These are phyloP conservation scores for Polypedilum vanderplanki DNA, from an alignment of 1,140 invertebrate species.

Conservation along the genomic window DNA sequence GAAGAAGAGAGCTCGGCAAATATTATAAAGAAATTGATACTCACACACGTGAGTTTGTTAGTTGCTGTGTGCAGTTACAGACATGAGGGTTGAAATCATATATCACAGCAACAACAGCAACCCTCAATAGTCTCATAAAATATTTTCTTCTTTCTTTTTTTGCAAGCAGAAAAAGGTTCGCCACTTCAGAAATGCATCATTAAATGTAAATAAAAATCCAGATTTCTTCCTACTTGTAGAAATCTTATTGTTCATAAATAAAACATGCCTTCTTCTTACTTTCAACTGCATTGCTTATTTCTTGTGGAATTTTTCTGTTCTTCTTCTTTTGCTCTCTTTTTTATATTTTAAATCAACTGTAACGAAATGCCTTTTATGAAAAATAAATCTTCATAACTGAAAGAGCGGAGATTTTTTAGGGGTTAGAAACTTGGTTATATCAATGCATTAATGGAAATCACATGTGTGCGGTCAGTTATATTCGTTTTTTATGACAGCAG, in stretches of 20 bases:
- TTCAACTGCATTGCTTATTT: neutral
- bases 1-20: neutral
- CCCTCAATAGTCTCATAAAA: neutral
- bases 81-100: neutral
- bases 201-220: conserved; percentile 28
- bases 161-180: neutral
- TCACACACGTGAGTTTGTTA: neutral
- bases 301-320: too few species aligned
- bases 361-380: conserved; percentile 21
- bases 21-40: conserved; percentile 21
- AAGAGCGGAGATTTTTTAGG: neutral
- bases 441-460: too few species aligned
- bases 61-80: too few species aligned
- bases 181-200: conserved; percentile 14
- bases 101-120: neutral
- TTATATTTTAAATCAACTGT: conserved; percentile 25
- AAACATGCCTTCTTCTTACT: conserved; percentile 10
- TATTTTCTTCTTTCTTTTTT: too few species aligned
- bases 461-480: too few species aligned
- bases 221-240: neutral
- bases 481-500: too few species aligned
- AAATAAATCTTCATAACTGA: conserved; percentile 25
- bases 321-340: too few species aligned
- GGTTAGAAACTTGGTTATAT: too few species aligned
- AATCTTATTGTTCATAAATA: conserved; percentile 15